Percentiles rank a stretch among this genome's conserved stretches.
Conservation (phyloP, 2,888 invertebrate species). For the Agriopis leucophaearia region DNA sequence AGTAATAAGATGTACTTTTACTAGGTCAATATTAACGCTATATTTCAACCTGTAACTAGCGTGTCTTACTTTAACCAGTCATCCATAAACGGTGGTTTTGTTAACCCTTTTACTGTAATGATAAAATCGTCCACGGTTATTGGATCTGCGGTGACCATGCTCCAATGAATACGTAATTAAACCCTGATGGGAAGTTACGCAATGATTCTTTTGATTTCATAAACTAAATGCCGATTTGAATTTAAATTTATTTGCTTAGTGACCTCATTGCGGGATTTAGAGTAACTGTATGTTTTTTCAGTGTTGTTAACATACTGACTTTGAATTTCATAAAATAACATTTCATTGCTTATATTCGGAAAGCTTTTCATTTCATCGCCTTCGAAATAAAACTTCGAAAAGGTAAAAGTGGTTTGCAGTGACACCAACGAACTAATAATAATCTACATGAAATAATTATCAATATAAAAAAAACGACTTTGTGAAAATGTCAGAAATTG, state of each 20-base stretch:
- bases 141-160: constrained; percentile 20
- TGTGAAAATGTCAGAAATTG: no score
- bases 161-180: constrained; percentile 24
- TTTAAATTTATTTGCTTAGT: constrained; percentile 8
- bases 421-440: no score
- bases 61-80: constrained; percentile 5
- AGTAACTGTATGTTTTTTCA: not conserved
- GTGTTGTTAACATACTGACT: not conserved
- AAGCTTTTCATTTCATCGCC: no score
- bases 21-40: not conserved
- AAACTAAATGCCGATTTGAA: constrained; percentile 14
- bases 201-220: constrained; percentile 31
- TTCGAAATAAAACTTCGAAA: no score
- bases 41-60: not conserved
- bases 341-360: no score
- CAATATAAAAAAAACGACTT: no score
- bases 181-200: constrained; percentile 25
- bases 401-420: no score
- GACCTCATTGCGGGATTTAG: constrained; percentile 4
- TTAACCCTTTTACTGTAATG: constrained; percentile 16
- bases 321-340: no score
- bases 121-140: constrained; percentile 30
- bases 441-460: no score
- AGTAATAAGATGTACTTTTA: no score
- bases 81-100: constrained; percentile 1